Percentiles rank a stretch among this genome's conserved stretches.
These are phyloP conservation scores for Meloe dianella DNA, from an alignment of 2,888 invertebrate species.

Conservation along the genomic window DNA sequence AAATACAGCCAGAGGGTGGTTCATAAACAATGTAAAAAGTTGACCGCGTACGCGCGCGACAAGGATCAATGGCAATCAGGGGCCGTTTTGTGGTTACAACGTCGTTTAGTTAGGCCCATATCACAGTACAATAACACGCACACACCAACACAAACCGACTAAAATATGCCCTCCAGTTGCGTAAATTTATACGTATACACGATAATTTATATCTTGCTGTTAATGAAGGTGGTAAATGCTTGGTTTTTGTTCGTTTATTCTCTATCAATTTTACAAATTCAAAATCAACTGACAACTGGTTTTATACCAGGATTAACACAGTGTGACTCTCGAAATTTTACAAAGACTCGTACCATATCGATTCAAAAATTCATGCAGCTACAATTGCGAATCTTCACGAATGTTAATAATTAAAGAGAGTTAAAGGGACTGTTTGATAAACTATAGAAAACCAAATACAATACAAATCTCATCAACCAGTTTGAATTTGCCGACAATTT, in stretches of 20 bases:
- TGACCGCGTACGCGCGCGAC: conserved; percentile 15
- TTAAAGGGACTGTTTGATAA: no score
- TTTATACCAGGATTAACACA: not conserved
- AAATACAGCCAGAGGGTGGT: no score
- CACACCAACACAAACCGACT: conserved; percentile 31
- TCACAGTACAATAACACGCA: not conserved
- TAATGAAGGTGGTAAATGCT: conserved; percentile 58
- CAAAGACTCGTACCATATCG: no score
- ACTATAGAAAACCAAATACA: no score
- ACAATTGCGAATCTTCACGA: no score
- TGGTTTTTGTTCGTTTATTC: conserved; percentile 49
- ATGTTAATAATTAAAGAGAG: no score
- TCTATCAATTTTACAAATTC: conserved; percentile 50
- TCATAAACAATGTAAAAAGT: conserved; percentile 17
- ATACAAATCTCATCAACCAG: no score
- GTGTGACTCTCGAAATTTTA: no score
- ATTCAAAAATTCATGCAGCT: no score
- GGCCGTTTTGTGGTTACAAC: conserved; percentile 44
- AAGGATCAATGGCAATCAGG: conserved; percentile 47
- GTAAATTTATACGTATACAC: conserved; percentile 55
- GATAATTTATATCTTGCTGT: conserved; percentile 56
- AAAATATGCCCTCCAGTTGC: conserved; percentile 54
- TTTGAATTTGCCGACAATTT: no score
- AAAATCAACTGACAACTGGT: conserved; percentile 31
- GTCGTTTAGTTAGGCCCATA: conserved; percentile 39